phyloP scores from a whole-genome alignment of 2,797 vertebrate genomes.

The Rallus crepitans region DNA sequence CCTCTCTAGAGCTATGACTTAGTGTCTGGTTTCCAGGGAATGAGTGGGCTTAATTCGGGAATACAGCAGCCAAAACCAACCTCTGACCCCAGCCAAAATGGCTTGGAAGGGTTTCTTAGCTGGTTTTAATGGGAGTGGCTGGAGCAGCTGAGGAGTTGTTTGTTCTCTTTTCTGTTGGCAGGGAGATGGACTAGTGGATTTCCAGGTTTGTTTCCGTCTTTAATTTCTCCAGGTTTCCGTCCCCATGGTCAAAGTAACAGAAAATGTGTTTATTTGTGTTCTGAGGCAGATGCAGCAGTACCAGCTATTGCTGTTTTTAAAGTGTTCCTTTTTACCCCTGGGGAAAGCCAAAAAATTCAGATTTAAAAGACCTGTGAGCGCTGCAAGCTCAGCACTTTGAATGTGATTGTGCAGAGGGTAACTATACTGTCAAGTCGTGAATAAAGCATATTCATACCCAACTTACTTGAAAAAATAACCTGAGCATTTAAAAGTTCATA shows the following conservation, averaged over 20 bases:
- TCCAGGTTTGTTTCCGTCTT: not conserved
- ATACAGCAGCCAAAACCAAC: not conserved
- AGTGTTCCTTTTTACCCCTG: conserved; percentile 43
- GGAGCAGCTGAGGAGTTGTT: not conserved
- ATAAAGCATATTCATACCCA: conserved; percentile 52
- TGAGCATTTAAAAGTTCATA: not conserved
- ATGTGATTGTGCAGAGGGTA: conserved; percentile 37
- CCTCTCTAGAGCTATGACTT: not conserved
- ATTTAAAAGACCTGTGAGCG: conserved; percentile 18
- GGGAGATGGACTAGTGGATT: not conserved
- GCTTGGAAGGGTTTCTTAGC: not conserved
- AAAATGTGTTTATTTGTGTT: not conserved
- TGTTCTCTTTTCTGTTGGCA: not conserved
- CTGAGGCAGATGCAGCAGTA: not conserved
- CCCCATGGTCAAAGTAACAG: not conserved
- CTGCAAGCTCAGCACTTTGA: not conserved
- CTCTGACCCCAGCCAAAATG: not conserved
- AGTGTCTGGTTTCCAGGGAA: not conserved
- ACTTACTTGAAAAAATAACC: not conserved
- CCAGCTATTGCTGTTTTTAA: not conserved
- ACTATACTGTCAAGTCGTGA: not conserved
- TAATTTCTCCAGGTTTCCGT: conserved; percentile 13
- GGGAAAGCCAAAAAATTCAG: conserved; percentile 39
- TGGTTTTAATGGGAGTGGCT: not conserved
- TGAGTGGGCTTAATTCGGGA: not conserved